Conservation (phyloP, 2,888 invertebrate species). For the Agrotis clavis region DNA sequence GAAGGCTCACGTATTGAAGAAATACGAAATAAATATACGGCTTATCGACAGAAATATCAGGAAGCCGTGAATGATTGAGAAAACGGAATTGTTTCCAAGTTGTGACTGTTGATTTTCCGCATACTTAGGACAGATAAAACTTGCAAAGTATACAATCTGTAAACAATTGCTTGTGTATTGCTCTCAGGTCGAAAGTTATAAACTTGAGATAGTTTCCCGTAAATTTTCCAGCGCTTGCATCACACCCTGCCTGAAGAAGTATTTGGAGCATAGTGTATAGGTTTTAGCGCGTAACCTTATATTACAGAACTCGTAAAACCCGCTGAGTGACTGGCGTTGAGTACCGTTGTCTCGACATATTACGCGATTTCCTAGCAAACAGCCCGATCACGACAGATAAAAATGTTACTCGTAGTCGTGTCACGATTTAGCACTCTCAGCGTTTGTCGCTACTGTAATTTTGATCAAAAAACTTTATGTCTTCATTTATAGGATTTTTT, state of each 20-base stretch:
- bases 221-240: constrained; percentile 70
- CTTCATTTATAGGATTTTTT: constrained; percentile 50
- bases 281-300: constrained; percentile 72
- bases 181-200: constrained; percentile 69
- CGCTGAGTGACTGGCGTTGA: constrained; percentile 68
- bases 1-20: constrained; percentile 59
- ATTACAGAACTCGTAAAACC: constrained; percentile 76
- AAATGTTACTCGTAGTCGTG: constrained; percentile 58
- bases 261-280: constrained; percentile 66
- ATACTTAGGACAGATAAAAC: constrained; percentile 27
- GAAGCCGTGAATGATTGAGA: constrained; percentile 10
- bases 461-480: constrained; percentile 56
- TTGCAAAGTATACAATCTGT: constrained; percentile 73
- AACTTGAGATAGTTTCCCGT: constrained; percentile 75
- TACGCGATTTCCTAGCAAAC: constrained; percentile 68
- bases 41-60: constrained; percentile 12
- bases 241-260: constrained; percentile 60
- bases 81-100: constrained; percentile 14
- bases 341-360: constrained; percentile 69
- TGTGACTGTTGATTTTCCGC: constrained; percentile 14
- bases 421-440: constrained; percentile 62
- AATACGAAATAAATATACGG: constrained; percentile 38
- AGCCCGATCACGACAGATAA: constrained; percentile 62
- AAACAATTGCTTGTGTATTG: constrained; percentile 70
- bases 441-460: constrained; percentile 55